Evolutionary conservation across 2,797 vertebrate species (phyloP).

Genomic region (Leptoclinus maculatus): DNA sequence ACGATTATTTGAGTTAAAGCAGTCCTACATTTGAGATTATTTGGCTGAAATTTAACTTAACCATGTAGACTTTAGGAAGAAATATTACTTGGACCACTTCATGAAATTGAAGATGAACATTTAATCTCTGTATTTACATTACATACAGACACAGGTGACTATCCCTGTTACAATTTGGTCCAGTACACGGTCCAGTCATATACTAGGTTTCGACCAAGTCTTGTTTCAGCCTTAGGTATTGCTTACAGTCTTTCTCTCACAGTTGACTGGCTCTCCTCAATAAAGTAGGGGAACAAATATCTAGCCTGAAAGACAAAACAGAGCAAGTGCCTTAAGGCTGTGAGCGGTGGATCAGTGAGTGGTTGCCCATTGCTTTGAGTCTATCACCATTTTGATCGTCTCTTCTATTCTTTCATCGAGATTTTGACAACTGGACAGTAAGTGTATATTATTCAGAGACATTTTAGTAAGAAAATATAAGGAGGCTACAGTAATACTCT

Average conservation of each 20-base stretch:
- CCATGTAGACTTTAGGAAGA: too few relatives aligned
- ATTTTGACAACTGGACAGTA: not conserved
- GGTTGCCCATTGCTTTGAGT: constrained; percentile 7
- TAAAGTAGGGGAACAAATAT: constrained; percentile 1
- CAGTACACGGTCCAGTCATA: not conserved
- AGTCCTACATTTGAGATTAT: too few relatives aligned
- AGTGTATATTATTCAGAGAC: not conserved
- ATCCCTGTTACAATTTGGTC: not conserved
- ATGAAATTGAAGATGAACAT: too few relatives aligned
- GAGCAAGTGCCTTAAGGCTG: not conserved
- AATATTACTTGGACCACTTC: too few relatives aligned
- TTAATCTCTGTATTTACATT: too few relatives aligned
- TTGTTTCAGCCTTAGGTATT: not conserved
- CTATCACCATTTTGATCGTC: not conserved
- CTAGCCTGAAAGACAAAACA: not conserved
- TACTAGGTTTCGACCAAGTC: not conserved
- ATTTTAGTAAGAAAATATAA: not conserved
- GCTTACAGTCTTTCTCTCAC: constrained; percentile 10
- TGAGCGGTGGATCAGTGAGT: not conserved
- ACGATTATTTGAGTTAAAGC: too few relatives aligned
- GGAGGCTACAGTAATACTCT: constrained; percentile 3
- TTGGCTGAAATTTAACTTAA: too few relatives aligned
- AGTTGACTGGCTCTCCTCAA: not conserved
- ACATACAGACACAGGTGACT: not conserved
- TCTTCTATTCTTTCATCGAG: constrained; percentile 2